These are phyloP conservation scores for Ypsolopha sequella DNA, from an alignment of 2,888 invertebrate species.

Conservation along the genomic window DNA sequence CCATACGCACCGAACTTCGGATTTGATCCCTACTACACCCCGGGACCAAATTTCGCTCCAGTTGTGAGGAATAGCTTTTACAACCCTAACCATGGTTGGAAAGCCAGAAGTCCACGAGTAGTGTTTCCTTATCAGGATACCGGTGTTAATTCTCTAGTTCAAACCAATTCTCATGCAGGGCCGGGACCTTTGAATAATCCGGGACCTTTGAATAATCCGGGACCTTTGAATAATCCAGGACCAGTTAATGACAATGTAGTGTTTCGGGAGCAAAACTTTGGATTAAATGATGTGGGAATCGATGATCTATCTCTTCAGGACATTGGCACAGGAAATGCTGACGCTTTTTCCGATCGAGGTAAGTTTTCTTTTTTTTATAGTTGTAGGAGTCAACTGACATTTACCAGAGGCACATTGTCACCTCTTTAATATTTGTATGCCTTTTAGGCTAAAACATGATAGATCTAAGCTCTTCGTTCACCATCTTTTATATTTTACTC, in stretches of 20 bases:
- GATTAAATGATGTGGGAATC: constrained; percentile 67
- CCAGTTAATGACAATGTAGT: constrained; percentile 53
- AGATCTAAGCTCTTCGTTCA: no score
- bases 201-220: constrained; percentile 18
- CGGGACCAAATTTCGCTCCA: constrained; percentile 27
- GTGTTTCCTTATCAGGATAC: constrained; percentile 60
- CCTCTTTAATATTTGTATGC: no score
- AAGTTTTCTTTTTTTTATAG: constrained; percentile 36
- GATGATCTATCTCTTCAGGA: constrained; percentile 76
- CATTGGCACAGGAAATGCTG: constrained; percentile 57
- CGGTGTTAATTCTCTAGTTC: constrained; percentile 38
- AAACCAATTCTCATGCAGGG: constrained; percentile 52
- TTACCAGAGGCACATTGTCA: no score
- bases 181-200: constrained; percentile 13
- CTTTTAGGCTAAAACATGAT: no score
- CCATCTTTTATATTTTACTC: no score
- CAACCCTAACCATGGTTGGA: constrained; percentile 39
- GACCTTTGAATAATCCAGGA: constrained; percentile 1
- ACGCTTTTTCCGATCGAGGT: constrained; percentile 76
- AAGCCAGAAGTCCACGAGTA: constrained; percentile 56
- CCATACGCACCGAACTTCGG: constrained; percentile 49
- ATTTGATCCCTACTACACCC: constrained; percentile 36
- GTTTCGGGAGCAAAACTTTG: constrained; percentile 73
- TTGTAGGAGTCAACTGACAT: no score
- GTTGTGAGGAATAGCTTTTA: constrained; percentile 42